Evolutionary conservation across 2,797 vertebrate genomes (phyloP).

Genomic region (Scleropages formosus): DNA sequence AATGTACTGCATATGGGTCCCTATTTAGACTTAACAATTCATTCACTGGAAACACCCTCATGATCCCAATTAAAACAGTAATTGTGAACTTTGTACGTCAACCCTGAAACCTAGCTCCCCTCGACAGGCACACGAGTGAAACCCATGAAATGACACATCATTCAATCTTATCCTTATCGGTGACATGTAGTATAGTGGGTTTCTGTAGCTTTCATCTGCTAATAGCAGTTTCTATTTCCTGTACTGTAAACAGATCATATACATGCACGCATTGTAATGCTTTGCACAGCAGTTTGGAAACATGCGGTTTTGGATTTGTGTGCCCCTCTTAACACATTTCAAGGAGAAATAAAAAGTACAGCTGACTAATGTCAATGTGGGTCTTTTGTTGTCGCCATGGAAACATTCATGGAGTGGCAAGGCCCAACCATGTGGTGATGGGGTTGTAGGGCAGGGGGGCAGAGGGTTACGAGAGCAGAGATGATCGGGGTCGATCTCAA

Average conservation of each 20-base stretch:
- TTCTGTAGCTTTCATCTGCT: not conserved
- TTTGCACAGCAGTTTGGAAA: not conserved
- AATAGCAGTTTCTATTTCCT: not conserved
- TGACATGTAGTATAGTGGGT: not conserved
- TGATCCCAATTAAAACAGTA: too few species aligned
- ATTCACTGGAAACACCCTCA: too few species aligned
- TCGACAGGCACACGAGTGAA: not conserved
- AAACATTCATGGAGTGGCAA: too few species aligned
- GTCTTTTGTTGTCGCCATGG: not conserved
- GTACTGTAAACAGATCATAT: conserved; percentile 6
- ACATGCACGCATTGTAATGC: not conserved
- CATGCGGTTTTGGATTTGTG: not conserved
- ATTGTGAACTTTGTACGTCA: too few species aligned
- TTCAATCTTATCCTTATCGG: too few species aligned
- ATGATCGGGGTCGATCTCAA: conserved; percentile 43
- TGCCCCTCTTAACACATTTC: not conserved
- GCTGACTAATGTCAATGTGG: too few species aligned
- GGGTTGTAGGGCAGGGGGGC: conserved; percentile 1
- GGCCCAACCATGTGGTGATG: not conserved
- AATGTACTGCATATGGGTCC: not conserved
- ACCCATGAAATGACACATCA: not conserved
- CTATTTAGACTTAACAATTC: too few species aligned
- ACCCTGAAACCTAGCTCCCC: too few species aligned
- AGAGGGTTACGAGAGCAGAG: conserved; percentile 43
- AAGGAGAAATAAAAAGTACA: not conserved